Base-by-base conservation (phyloP, 2,888 invertebrate species). In the Drosophila sordidula region DNA sequence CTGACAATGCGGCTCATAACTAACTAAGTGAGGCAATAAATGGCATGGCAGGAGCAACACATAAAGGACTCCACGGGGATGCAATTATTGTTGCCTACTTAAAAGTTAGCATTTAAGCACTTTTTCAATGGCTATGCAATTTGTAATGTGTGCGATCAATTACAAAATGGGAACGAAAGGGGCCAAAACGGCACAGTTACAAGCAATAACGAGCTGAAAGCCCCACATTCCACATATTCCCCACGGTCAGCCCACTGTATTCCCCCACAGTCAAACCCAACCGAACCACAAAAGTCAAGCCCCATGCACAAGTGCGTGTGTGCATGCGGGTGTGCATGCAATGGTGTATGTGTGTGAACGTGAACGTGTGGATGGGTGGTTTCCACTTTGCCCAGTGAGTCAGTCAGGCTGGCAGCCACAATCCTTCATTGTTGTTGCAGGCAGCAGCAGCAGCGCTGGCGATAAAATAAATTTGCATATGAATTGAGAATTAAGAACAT, bases 381-480 rank as follows among this genome's bases (percentile, higher is more conserved):
- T 75, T 50, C 54, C 56, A 61, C 63, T 75, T 54, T 66, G 58
- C 58, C 61, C 69, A 64, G 56, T 54, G 74, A 75, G 78, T 64
- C 74, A 75, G 74, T 78, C 74, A 75, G 75, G 68, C 75, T 68
- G 51, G 78, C 75, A 75, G 70, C 75, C 89, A 70, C 75, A 78
- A 80, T 67, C 74, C 86, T 69, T 75, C 76, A 67, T 79, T 87
- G 87, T 83, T 87, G 82, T 78, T 81, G 76, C 83, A 83, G 88
- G 62, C 83, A 76, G 56, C 63, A 61, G 69, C 42, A 46, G 52
- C 32, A 47, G 18, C 62, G 61, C 56, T 87, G 88, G 90, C 89
- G 91, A 90, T 90, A 91, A 91, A 90, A 92, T 91, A 92, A 92
- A 92, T 92, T 92, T 92, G 90, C 92, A 92, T 92, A 92, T 92